Base-by-base conservation (phyloP, 2,113 vertebrate species). In the Paracanthobrama guichenoti region DNA sequence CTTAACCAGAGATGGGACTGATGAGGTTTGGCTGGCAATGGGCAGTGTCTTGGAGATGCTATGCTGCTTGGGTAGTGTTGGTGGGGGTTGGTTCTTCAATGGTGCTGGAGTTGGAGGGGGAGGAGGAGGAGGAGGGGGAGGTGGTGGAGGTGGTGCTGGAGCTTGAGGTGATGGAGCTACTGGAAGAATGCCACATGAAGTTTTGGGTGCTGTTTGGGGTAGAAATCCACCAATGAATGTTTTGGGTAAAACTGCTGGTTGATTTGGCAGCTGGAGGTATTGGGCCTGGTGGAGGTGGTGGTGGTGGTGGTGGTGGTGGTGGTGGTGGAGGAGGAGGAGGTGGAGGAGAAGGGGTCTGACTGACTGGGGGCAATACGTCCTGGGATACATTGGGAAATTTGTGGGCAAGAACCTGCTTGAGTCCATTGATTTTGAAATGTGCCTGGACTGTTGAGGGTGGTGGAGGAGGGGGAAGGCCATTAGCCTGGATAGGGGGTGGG, bases 51-150 rank as follows among this genome's bases (percentile, higher is more conserved):
- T 97, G 0, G 89, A 89, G 60, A 97, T 92, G 88, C 94, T 96
- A 92, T 96, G 96, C 88, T 97, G 97, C 89, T 98, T 98, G 64
- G 97, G 96, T 6, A 97, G 86, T 0, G 95, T 96, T 0, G 96
- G 94, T 0, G 96, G 97, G 0, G 97, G 96, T 26, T 28, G 90
- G 53, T 35, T 97, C 88, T 97, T 98, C 5, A 95, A 57, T 0
- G 93, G 81, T 6, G 92, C 94, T 1, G 92, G 88, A 16, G 94
- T 95, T 4, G 94, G 92, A 1, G 91, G 88, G 0, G 94, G 87
- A 0, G 94, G 93, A 0, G 92, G 92, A 1, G 91, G 88, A 0
- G 94, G 87, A 0, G 94, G 93, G 0, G 92, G 90, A 1, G 62
- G 89, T 1, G 87, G 86, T 2, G 84, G 84, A 3, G 84, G 89